Evolutionary conservation across 2,888 invertebrate species (phyloP).

Genomic region (Lordiphosa fenestrarum): DNA sequence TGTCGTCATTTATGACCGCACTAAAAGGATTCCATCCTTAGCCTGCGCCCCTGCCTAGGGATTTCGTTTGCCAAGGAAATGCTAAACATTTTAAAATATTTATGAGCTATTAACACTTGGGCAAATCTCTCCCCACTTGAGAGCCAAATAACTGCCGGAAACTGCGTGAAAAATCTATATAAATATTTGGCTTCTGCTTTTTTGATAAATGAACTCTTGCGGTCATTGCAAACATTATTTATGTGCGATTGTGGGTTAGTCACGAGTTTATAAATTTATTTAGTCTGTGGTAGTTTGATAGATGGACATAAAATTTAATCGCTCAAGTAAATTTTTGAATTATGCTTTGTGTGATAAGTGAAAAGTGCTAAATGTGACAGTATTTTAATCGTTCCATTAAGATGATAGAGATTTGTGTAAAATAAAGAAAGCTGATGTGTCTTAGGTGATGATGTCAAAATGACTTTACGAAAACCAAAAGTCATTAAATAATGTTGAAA

Average conservation of each 20-base stretch:
- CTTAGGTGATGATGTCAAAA: too few species aligned
- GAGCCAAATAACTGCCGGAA: constrained; percentile 1
- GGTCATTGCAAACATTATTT: constrained; percentile 58
- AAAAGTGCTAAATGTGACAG: constrained; percentile 20
- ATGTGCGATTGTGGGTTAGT: constrained; percentile 15
- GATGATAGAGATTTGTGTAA: neutral
- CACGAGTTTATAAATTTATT: too few species aligned
- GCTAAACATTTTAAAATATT: constrained; percentile 75
- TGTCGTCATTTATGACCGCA: constrained; percentile 64
- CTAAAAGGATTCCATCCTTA: constrained; percentile 30
- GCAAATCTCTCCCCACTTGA: constrained; percentile 37
- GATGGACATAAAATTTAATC: too few species aligned
- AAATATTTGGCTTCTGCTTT: constrained; percentile 23
- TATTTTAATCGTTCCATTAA: constrained; percentile 3
- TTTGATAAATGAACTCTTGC: constrained; percentile 58
- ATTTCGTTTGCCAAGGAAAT: constrained; percentile 47
- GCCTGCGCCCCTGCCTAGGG: constrained; percentile 10
- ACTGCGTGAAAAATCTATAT: constrained; percentile 39
- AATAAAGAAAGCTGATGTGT: too few species aligned
- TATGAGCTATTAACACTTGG: constrained; percentile 74
- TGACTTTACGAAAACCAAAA: too few species aligned
- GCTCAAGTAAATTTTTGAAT: too few species aligned
- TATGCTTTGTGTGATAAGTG: neutral
- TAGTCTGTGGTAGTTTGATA: too few species aligned
- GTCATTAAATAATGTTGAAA: too few species aligned